Conservation (phyloP, 1,140 invertebrate species). For the Elymnias hypermnestra region DNA sequence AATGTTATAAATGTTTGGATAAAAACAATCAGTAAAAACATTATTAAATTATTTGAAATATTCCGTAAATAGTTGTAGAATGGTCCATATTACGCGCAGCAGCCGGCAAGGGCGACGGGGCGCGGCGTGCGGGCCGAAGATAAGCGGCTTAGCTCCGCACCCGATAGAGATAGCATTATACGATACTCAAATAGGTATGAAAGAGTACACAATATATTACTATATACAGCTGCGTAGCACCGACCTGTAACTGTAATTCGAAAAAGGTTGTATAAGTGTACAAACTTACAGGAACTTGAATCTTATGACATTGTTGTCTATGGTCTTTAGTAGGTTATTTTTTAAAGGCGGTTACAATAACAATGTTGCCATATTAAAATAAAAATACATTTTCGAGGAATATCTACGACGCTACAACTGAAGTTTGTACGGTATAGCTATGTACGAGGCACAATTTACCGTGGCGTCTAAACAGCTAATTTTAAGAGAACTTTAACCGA, state of each 20-base stretch:
- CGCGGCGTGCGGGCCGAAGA: constrained; percentile 66
- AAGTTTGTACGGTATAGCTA: constrained; percentile 63
- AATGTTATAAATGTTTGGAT: too few relatives aligned
- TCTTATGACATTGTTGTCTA: not conserved
- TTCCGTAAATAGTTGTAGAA: constrained; percentile 36
- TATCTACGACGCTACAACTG: constrained; percentile 65
- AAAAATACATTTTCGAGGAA: constrained; percentile 74
- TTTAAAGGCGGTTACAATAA: constrained; percentile 23
- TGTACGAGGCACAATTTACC: constrained; percentile 50
- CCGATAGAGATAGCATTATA: constrained; percentile 36
- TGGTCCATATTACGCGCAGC: constrained; percentile 51
- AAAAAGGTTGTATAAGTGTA: constrained; percentile 27
- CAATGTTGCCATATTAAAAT: constrained; percentile 45
- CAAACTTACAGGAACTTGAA: constrained; percentile 9
- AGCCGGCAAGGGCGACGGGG: constrained; percentile 44
- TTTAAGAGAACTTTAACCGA: constrained; percentile 62
- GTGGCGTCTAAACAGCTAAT: constrained; percentile 67
- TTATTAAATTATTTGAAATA: too few relatives aligned
- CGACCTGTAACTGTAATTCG: constrained; percentile 8
- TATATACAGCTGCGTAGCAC: constrained; percentile 66
- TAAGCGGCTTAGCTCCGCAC: constrained; percentile 71
- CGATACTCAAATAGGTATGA: constrained; percentile 12
- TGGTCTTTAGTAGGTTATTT: constrained; percentile 15
- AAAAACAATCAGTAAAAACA: too few relatives aligned
- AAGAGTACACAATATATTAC: constrained; percentile 41